Percentiles rank a stretch among this genome's conserved stretches.
Conservation (phyloP, 1,140 invertebrate genomes). For the Rhizoglyphus robini region DNA sequence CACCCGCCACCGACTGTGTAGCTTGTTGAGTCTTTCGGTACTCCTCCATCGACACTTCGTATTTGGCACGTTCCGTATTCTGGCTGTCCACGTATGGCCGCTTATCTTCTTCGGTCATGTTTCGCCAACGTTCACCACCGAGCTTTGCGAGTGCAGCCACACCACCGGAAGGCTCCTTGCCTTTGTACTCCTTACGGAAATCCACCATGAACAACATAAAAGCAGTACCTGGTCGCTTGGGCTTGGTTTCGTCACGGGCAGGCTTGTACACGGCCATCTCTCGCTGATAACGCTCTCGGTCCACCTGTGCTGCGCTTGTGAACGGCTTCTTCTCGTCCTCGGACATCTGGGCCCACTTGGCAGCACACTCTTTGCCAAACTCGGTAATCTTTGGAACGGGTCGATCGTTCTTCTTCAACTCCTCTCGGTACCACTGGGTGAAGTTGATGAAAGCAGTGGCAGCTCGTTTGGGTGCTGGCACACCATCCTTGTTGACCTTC, state of each 20-base stretch:
- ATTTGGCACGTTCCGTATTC: constrained; percentile 27
- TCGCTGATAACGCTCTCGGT: constrained; percentile 28
- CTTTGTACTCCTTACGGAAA: constrained; percentile 30
- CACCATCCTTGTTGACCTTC: constrained; percentile 30
- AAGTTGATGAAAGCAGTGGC: constrained; percentile 31
- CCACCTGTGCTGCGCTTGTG: constrained; percentile 25
- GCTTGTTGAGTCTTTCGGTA: constrained; percentile 27
- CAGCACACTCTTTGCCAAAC: constrained; percentile 31
- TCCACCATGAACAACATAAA: constrained; percentile 32
- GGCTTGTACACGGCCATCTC: constrained; percentile 30
- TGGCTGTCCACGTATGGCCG: constrained; percentile 29
- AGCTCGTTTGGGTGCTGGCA: constrained; percentile 30
- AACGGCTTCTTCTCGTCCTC: constrained; percentile 30
- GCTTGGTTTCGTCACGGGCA: constrained; percentile 29
- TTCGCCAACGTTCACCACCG: constrained; percentile 29
- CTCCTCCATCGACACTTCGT: constrained; percentile 29
- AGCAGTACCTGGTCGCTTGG: constrained; percentile 30
- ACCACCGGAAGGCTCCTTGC: constrained; percentile 30
- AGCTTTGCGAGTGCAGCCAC: constrained; percentile 30
- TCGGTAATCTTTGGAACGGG: constrained; percentile 30
- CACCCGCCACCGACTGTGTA: not conserved
- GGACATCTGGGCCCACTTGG: constrained; percentile 30
- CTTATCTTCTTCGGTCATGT: constrained; percentile 30
- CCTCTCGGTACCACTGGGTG: constrained; percentile 30
- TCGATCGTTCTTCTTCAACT: constrained; percentile 29